These are phyloP conservation scores for Ophion ellenae DNA, from an alignment of 2,888 invertebrate species.

Conservation along the genomic window DNA sequence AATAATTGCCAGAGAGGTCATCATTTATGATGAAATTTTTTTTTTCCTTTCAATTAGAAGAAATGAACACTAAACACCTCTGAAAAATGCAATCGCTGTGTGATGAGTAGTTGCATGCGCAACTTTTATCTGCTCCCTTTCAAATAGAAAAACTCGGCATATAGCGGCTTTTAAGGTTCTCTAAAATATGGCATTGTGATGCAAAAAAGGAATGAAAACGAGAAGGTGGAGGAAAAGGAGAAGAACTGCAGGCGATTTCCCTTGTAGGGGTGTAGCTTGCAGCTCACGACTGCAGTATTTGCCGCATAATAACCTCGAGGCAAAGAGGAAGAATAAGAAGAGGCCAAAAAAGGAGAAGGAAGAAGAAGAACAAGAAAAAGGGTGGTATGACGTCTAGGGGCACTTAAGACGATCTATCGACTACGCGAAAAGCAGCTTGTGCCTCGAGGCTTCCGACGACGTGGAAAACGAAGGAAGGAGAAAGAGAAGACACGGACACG, in stretches of 20 bases:
- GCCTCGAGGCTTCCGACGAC: constrained; percentile 69
- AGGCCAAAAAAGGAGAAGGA: constrained; percentile 30
- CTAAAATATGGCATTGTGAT: constrained; percentile 38
- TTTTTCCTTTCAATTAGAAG: too few species aligned
- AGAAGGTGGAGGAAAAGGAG: constrained; percentile 15
- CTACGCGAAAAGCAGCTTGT: constrained; percentile 65
- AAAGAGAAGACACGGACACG: constrained; percentile 45
- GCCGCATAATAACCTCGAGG: constrained; percentile 67
- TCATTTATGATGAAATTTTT: too few species aligned
- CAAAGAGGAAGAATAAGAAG: constrained; percentile 43
- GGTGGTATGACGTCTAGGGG: constrained; percentile 77
- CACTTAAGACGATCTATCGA: constrained; percentile 78
- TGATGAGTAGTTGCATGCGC: not conserved
- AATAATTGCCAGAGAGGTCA: too few species aligned
- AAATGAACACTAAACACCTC: too few species aligned
- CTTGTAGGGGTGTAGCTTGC: constrained; percentile 46
- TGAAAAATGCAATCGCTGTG: not conserved
- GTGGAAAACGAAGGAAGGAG: constrained; percentile 33
- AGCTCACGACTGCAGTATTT: constrained; percentile 65
- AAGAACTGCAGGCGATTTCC: constrained; percentile 49
- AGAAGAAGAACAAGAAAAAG: constrained; percentile 65
- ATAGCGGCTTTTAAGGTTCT: constrained; percentile 14
- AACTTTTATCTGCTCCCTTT: constrained; percentile 16
- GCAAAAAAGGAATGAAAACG: constrained; percentile 20
- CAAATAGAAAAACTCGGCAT: constrained; percentile 31